Evolutionary conservation across 2,888 invertebrate genomes (phyloP).

Genomic region (Salticus scenicus): DNA sequence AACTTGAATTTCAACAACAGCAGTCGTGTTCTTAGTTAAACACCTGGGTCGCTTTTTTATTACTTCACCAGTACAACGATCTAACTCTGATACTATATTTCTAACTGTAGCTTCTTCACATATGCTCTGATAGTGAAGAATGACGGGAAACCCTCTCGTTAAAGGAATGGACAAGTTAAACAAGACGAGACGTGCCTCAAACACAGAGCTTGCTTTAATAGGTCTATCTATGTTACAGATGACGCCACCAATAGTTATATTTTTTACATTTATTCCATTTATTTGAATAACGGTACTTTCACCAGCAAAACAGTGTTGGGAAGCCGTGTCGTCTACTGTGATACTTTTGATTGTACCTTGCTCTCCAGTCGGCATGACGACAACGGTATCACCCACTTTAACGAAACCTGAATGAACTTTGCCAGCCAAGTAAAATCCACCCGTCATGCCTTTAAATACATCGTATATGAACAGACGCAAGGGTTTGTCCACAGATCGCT

Average conservation of each 20-base stretch:
- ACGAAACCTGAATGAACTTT: constrained; percentile 93
- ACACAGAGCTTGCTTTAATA: constrained; percentile 86
- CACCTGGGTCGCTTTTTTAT: constrained; percentile 90
- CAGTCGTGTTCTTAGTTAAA: constrained; percentile 88
- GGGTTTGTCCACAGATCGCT: constrained; percentile 89
- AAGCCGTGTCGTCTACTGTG: constrained; percentile 83
- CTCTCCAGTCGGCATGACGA: constrained; percentile 90
- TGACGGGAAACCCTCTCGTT: constrained; percentile 81
- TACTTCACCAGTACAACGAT: constrained; percentile 93
- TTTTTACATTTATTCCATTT: constrained; percentile 88
- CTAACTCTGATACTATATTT: constrained; percentile 89
- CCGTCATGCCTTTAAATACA: constrained; percentile 90
- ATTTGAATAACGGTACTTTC: constrained; percentile 91
- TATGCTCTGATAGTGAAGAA: constrained; percentile 94
- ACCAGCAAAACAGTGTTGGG: constrained; percentile 90
- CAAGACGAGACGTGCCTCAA: constrained; percentile 94
- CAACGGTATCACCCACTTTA: constrained; percentile 89
- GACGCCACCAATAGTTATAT: constrained; percentile 89
- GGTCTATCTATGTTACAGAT: constrained; percentile 88
- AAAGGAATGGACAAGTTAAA: constrained; percentile 94
- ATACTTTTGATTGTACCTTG: constrained; percentile 84
- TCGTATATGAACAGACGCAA: constrained; percentile 95
- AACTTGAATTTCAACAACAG: constrained; percentile 90
- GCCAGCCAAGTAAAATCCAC: constrained; percentile 93
- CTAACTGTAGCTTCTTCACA: constrained; percentile 92